Evolutionary conservation across 1,140 invertebrate species (phyloP), one percentile per base, ranked within the genome.

Genomic region (Drosophila sulfurigaster): DNA sequence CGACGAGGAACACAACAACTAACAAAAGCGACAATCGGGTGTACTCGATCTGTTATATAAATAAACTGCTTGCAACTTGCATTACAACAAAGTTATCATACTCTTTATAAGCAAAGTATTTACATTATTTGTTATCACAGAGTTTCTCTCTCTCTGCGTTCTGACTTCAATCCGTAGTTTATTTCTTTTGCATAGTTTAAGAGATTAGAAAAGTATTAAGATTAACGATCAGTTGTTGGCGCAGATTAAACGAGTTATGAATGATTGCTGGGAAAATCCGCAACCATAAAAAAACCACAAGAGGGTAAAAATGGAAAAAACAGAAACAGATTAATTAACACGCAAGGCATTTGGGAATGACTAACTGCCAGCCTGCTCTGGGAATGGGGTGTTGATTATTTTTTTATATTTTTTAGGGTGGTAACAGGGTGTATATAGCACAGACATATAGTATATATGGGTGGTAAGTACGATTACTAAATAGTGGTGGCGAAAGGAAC

Each of bases 201-300:
- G 58, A 60, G 58, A 60, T 60, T 48, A 6, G 58, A 11, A 28
- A 16, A 25, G 32, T 49, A 20, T 35, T 25, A 16, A 35, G 45
- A 63, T 16, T 28, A 59, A 66, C 38, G 51, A 56, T 66, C 30
- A 30, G 35, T 15, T 54, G 51, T 0, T 8, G 20, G 20, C 20
- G 2, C 3, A 57, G 43, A 67, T 58, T 25, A 67, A 49, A 46
- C 45, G 3, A 51, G 45, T 49, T 58, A 57, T 68, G 43, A 62
- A 57, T 56, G 41, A 71, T 56, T 64, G 30, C 30, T 8, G 20
- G 60, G 59, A 71, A 71, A 67, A 58, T 57, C 15, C 51, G 15
- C 13, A 13, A 65, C 25, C 46, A 49, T 56, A 54, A 65, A 65
- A 54, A 43, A 13, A 57, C 8, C n/a, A 57, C 13, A 41, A 35